Percentiles rank a stretch among this genome's conserved stretches.
phyloP scores from a whole-genome alignment of 2,888 invertebrate species.

The Leuctra nigra region DNA sequence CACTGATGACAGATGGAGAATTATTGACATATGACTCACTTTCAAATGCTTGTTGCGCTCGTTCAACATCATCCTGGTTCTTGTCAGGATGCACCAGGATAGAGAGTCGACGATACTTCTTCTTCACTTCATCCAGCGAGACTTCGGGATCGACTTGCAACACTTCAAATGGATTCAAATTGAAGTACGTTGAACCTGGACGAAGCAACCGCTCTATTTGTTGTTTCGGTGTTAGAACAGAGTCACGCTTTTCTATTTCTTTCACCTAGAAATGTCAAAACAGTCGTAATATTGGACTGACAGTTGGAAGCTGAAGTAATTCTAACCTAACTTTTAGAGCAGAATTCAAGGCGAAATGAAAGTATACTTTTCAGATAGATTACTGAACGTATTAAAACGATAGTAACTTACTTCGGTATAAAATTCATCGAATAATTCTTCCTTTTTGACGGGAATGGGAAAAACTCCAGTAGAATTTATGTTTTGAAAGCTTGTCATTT shows the following conservation, averaged over 20 bases:
- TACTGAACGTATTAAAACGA: not conserved
- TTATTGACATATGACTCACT: no score
- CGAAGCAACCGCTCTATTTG: constrained; percentile 93
- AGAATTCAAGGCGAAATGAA: not conserved
- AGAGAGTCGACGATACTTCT: constrained; percentile 85
- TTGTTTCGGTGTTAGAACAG: constrained; percentile 91
- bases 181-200: constrained; percentile 97
- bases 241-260: constrained; percentile 96
- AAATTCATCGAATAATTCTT: constrained; percentile 71
- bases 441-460: constrained; percentile 44
- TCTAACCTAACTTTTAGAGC: not conserved
- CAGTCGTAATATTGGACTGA: not conserved
- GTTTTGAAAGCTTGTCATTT: not conserved
- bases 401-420: constrained; percentile 65
- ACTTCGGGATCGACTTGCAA: constrained; percentile 87
- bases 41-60: constrained; percentile 90
- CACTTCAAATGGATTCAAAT: constrained; percentile 94
- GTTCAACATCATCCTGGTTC: constrained; percentile 91
- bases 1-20: no score
- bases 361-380: not conserved
- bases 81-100: constrained; percentile 99
- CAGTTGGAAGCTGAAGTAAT: not conserved
- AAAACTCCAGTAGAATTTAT: constrained; percentile 1
- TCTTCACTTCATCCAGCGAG: constrained; percentile 87
- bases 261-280: constrained; percentile 68